Conservation (phyloP, 2,797 vertebrate genomes). For the Epinephelus awoara region DNA sequence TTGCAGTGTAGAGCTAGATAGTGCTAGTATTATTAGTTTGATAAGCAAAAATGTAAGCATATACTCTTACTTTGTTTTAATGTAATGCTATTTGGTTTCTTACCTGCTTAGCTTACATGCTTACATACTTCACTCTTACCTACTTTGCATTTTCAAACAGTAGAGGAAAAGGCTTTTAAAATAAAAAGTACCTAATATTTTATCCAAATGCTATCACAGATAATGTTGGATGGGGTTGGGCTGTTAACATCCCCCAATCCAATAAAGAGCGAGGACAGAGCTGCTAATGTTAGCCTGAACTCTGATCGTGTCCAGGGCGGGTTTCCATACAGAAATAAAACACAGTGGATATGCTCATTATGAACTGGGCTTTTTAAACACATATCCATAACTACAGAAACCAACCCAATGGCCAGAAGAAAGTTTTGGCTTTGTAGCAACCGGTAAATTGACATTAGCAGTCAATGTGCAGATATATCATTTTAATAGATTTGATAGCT, state of each 20-base stretch:
- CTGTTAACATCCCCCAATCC: neutral
- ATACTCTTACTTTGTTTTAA: no score
- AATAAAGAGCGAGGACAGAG: neutral
- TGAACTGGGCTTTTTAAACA: neutral
- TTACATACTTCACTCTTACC: neutral
- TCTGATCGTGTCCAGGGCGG: neutral
- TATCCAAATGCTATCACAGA: no score
- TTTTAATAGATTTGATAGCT: no score
- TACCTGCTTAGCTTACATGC: neutral
- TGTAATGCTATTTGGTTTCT: no score
- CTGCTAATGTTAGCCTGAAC: neutral
- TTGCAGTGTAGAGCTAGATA: no score
- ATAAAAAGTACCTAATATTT: no score
- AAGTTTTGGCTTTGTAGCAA: no score
- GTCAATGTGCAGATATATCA: no score
- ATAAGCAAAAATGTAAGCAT: no score
- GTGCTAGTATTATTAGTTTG: no score
- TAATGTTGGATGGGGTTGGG: neutral
- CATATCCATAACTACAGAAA: neutral
- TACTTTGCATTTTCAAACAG: neutral
- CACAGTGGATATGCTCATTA: neutral
- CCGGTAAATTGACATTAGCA: no score
- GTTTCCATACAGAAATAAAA: neutral
- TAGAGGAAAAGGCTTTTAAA: neutral
- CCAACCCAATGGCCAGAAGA: no score